Conservation (phyloP, 2,113 vertebrate genomes). For the Microtus pennsylvanicus region DNA sequence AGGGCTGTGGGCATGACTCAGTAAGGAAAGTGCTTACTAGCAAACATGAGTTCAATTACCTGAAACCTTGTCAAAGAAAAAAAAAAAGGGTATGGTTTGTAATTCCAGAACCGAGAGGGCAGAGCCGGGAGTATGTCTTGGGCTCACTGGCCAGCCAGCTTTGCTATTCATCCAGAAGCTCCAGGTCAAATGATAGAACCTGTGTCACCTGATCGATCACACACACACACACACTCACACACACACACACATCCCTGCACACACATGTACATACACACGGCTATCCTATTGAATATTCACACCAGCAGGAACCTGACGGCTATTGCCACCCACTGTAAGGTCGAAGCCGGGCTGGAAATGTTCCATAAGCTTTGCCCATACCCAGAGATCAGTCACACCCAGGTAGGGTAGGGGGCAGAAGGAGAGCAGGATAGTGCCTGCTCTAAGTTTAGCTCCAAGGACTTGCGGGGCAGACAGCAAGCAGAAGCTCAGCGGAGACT, state of each 20-base stretch:
- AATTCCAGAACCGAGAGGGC: neutral
- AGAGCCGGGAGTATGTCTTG: neutral
- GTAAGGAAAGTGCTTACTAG: neutral
- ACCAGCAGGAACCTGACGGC: neutral
- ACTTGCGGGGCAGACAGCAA: neutral
- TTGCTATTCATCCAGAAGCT: neutral
- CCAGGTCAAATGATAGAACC: neutral
- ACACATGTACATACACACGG: neutral
- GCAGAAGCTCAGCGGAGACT: neutral
- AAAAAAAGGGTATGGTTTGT: neutral
- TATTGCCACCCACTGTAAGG: neutral
- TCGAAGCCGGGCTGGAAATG: neutral
- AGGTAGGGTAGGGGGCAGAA: neutral
- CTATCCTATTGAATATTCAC: slow-evolving; percentile 1
- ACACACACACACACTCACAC: neutral
- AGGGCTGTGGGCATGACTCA: neutral
- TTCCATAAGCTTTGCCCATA: neutral
- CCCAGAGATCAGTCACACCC: neutral
- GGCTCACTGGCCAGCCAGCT: neutral
- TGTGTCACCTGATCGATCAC: neutral
- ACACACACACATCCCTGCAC: neutral
- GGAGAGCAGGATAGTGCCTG: neutral
- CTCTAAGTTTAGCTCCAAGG: slow-evolving; percentile 59
- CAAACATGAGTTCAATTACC: neutral
- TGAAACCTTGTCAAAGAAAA: neutral